Conservation (phyloP, 1,140 invertebrate genomes). For the Nymphalis io region DNA sequence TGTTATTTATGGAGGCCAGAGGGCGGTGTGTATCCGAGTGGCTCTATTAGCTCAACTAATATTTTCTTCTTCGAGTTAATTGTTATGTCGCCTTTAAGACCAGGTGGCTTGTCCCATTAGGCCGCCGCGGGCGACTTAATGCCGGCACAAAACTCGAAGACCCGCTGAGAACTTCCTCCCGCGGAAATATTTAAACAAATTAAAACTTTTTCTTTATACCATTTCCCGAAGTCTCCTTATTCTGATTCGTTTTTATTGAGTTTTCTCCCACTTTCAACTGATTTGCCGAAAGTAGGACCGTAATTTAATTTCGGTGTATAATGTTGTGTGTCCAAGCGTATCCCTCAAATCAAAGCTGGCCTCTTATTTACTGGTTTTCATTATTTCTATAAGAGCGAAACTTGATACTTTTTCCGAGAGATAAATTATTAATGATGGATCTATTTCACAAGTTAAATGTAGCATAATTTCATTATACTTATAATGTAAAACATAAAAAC, state of each 20-base stretch:
- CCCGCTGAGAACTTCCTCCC: slow-evolving; percentile 54
- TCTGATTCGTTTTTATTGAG: slow-evolving; percentile 72
- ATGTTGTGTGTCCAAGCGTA: slow-evolving; percentile 43
- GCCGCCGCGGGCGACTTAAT: slow-evolving; percentile 63
- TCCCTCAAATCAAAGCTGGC: slow-evolving; percentile 23
- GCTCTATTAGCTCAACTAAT: slow-evolving; percentile 76
- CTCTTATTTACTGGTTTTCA: slow-evolving; percentile 13
- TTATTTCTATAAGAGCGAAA: slow-evolving; percentile 17
- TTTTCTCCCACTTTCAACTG: slow-evolving; percentile 58
- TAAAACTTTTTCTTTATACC: slow-evolving; percentile 76
- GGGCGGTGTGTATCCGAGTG: slow-evolving; percentile 72
- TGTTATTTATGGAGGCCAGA: slow-evolving; percentile 75
- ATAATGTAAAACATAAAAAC: not conserved
- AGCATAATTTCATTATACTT: not conserved
- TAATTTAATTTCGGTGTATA: slow-evolving; percentile 50
- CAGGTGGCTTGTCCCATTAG: slow-evolving; percentile 75
- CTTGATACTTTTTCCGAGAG: not conserved
- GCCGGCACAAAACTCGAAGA: slow-evolving; percentile 64
- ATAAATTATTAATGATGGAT: not conserved
- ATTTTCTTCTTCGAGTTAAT: slow-evolving; percentile 78
- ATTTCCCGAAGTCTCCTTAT: slow-evolving; percentile 67
- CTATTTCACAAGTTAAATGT: too few species aligned
- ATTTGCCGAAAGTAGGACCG: slow-evolving; percentile 49
- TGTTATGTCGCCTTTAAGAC: slow-evolving; percentile 76
- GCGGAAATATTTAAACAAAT: slow-evolving; percentile 79